Conservation (phyloP, 1,140 invertebrate species). For the Drosophila arizonae region DNA sequence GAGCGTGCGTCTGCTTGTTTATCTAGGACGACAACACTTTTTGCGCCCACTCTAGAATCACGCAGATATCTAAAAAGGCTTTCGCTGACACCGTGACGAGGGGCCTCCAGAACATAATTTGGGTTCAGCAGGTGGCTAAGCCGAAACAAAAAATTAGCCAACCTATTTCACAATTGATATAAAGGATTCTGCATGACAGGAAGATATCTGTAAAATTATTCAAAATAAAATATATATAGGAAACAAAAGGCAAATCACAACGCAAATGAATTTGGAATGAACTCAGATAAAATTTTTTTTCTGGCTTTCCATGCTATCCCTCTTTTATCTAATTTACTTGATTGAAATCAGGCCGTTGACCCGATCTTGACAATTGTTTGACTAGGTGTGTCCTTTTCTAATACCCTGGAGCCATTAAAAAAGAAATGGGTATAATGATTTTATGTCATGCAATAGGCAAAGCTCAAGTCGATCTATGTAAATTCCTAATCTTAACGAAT, state of each 20-base stretch:
- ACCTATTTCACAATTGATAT: slow-evolving; percentile 3
- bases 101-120: slow-evolving; percentile 10
- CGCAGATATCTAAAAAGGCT: slow-evolving; percentile 16
- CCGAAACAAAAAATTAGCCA: no score
- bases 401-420: no score
- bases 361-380: no score
- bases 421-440: no score
- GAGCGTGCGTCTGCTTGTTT: slow-evolving; percentile 56
- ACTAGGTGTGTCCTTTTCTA: no score
- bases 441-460: no score
- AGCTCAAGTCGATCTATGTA: no score
- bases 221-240: background rate
- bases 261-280: background rate
- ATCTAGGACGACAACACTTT: slow-evolving; percentile 51
- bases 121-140: slow-evolving; percentile 13
- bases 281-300: background rate
- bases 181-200: background rate
- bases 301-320: no score
- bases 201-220: background rate
- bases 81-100: slow-evolving; percentile 15
- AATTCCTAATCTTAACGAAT: no score
- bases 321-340: no score
- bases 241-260: background rate
- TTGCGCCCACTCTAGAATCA: slow-evolving; percentile 25
- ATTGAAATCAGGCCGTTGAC: no score